Percentiles rank a stretch among this genome's conserved stretches.
phyloP scores from a whole-genome alignment of 2,113 vertebrate species.

The Lipotes vexillifer region DNA sequence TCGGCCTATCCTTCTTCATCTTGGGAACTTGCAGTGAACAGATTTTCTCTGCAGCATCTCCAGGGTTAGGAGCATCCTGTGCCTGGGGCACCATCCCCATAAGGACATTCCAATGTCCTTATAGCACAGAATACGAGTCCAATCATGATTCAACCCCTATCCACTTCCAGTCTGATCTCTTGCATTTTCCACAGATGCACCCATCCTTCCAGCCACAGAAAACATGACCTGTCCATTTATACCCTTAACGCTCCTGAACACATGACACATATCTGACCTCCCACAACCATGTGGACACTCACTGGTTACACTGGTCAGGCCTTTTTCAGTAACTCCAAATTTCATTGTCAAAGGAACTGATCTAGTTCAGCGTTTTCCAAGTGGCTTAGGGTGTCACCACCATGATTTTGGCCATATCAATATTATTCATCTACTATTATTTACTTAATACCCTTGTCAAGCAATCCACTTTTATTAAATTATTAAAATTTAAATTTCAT shows the following conservation, averaged over 20 bases:
- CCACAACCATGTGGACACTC: background rate
- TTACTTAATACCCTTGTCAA: background rate
- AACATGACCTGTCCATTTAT: background rate
- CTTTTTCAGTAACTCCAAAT: background rate
- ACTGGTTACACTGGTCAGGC: background rate
- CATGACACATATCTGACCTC: background rate
- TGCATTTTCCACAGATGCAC: background rate
- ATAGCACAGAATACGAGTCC: background rate
- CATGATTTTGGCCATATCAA: background rate
- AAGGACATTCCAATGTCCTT: background rate
- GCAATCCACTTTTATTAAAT: background rate
- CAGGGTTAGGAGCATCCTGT: background rate
- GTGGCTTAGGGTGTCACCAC: background rate
- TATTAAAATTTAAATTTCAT: background rate
- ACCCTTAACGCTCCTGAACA: background rate
- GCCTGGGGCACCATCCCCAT: background rate
- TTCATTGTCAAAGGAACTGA: background rate
- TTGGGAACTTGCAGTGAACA: background rate
- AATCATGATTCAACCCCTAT: background rate
- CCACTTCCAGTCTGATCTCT: background rate
- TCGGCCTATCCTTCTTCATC: background rate
- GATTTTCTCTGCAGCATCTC: background rate
- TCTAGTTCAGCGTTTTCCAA: background rate
- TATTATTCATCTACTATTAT: background rate
- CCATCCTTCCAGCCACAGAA: background rate